Percentiles rank a stretch among this genome's conserved stretches.
These are phyloP conservation scores for Temnopleurus reevesii DNA, from an alignment of 53 echinoderm and acorn worm species.

Conservation along the genomic window DNA sequence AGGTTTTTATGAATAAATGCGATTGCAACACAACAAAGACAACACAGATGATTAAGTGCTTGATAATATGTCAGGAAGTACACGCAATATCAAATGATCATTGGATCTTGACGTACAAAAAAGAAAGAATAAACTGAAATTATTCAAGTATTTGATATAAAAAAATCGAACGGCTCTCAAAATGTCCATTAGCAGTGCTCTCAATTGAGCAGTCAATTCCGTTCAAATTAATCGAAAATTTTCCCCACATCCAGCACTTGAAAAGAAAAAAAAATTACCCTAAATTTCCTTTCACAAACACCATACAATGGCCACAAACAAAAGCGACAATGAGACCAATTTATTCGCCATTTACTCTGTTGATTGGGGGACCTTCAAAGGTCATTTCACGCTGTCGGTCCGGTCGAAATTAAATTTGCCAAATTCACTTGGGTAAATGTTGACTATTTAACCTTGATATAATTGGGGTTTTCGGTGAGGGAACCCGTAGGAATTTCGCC, in stretches of 20 bases:
- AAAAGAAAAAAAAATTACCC: constrained; percentile 42
- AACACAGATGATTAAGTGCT: background rate
- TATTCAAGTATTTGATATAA: background rate
- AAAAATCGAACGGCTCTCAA: background rate
- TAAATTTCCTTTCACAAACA: constrained; percentile 39
- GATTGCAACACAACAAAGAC: too few species aligned
- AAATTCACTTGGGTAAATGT: constrained; percentile 40
- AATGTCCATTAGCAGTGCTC: background rate
- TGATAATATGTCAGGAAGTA: background rate
- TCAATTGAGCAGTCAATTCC: background rate
- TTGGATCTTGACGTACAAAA: background rate
- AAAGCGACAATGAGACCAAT: constrained; percentile 38
- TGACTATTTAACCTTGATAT: background rate
- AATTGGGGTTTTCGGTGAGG: background rate
- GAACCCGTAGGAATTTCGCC: constrained; percentile 1
- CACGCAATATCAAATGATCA: background rate
- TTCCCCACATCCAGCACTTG: background rate
- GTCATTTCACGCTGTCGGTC: constrained; percentile 11
- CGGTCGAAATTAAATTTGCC: constrained; percentile 7
- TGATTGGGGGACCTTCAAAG: constrained; percentile 19
- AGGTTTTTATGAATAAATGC: background rate
- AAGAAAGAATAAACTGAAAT: background rate
- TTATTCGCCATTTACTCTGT: background rate
- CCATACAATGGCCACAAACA: constrained; percentile 1
- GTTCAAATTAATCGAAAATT: constrained; percentile 27